Percentiles rank a stretch among this genome's conserved stretches.
These are phyloP conservation scores for Prenolepis imparis DNA, from an alignment of 2,888 invertebrate species.

Conservation along the genomic window DNA sequence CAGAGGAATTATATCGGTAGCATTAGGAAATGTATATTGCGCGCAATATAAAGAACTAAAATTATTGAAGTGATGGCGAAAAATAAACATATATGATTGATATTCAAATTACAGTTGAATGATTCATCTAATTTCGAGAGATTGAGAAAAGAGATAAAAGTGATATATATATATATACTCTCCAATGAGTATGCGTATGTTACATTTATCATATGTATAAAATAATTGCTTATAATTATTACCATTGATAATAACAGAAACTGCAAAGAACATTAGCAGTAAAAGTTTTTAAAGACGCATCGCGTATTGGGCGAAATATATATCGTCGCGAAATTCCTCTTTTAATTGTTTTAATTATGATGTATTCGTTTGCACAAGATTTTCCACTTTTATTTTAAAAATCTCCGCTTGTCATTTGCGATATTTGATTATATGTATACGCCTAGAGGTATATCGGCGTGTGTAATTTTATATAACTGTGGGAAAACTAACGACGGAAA, in stretches of 20 bases:
- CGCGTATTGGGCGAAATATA: background rate
- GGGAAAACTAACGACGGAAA: conserved; percentile 33
- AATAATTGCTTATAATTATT: background rate
- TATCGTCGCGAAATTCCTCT: conserved; percentile 14
- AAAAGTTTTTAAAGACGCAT: background rate
- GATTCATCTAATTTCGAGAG: background rate
- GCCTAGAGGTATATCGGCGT: conserved; percentile 45
- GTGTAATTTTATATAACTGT: conserved; percentile 70
- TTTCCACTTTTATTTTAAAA: background rate
- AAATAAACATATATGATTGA: background rate
- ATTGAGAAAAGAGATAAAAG: background rate
- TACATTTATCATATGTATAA: background rate
- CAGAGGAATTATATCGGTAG: conserved; percentile 65
- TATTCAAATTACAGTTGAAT: background rate
- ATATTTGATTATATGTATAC: conserved; percentile 32
- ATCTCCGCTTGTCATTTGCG: conserved; percentile 31
- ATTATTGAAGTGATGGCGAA: conserved; percentile 32
- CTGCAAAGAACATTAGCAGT: background rate
- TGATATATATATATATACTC: background rate
- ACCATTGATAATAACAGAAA: background rate
- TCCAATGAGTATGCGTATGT: background rate
- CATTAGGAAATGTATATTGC: conserved; percentile 42
- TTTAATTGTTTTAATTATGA: conserved; percentile 55
- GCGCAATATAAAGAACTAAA: conserved; percentile 35
- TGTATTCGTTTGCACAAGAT: conserved; percentile 8